Conservation (phyloP, 2,888 invertebrate genomes). For the Epicampocera succincta region DNA sequence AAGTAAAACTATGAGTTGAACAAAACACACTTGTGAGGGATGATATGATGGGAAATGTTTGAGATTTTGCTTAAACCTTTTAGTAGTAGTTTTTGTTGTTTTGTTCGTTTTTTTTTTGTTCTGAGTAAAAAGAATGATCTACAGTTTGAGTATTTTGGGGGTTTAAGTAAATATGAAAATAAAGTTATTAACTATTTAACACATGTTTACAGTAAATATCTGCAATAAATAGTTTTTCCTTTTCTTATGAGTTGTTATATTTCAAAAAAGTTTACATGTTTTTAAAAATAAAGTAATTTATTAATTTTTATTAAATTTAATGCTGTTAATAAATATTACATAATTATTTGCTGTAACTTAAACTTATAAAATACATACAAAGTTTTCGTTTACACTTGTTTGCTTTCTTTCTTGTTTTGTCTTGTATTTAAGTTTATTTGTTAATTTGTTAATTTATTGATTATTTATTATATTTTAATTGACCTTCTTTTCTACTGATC, state of each 20-base stretch:
- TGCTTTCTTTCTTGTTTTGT: slow-evolving; percentile 13
- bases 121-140: slow-evolving; percentile 6
- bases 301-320: neutral
- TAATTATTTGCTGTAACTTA: slow-evolving; percentile 28
- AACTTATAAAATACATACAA: slow-evolving; percentile 38
- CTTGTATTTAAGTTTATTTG: slow-evolving; percentile 26
- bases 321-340: slow-evolving; percentile 45
- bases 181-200: slow-evolving; percentile 37
- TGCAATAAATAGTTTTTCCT: slow-evolving; percentile 12
- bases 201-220: slow-evolving; percentile 29
- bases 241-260: neutral
- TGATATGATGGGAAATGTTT: neutral
- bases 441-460: slow-evolving; percentile 31
- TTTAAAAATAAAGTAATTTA: slow-evolving; percentile 23
- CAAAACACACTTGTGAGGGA: neutral
- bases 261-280: slow-evolving; percentile 3
- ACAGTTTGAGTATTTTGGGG: slow-evolving; percentile 20
- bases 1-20: neutral
- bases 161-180: neutral
- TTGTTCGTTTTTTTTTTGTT: neutral
- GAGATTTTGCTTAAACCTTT: no score
- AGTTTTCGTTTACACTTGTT: slow-evolving; percentile 22
- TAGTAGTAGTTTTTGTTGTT: no score
- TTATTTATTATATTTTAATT: slow-evolving; percentile 68
- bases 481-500: slow-evolving; percentile 73